Conservation (phyloP, 64 coral and sea anemone genomes). For the Astreopora myriophthalma region DNA sequence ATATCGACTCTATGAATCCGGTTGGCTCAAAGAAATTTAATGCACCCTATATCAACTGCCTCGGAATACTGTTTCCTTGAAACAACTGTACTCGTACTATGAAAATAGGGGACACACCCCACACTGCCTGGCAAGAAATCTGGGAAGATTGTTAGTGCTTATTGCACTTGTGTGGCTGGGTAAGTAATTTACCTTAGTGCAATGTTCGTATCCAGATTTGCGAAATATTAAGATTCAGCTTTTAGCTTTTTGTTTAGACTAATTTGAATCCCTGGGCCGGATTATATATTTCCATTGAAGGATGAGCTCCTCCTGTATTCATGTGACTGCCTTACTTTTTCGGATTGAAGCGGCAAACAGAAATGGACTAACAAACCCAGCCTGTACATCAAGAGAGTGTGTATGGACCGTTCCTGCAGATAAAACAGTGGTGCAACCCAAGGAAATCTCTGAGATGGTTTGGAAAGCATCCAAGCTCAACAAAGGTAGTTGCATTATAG, state of each 20-base stretch:
- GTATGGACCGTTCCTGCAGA: slow-evolving; percentile 58
- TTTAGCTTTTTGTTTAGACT: not conserved
- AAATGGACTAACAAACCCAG: slow-evolving; percentile 46
- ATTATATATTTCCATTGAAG: slow-evolving; percentile 42
- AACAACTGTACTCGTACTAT: slow-evolving; percentile 58
- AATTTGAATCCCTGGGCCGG: not conserved
- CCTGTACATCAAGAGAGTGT: slow-evolving; percentile 57
- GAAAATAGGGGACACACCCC: slow-evolving; percentile 25
- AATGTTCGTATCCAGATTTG: not conserved
- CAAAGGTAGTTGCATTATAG: slow-evolving; percentile 67
- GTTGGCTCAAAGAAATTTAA: slow-evolving; percentile 43
- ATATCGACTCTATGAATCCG: not conserved
- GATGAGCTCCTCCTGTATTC: slow-evolving; percentile 63
- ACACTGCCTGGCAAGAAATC: slow-evolving; percentile 22
- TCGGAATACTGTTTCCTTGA: slow-evolving; percentile 56
- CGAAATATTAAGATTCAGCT: not conserved
- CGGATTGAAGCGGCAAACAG: slow-evolving; percentile 59
- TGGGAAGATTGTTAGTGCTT: slow-evolving; percentile 36
- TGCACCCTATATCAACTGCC: not conserved
- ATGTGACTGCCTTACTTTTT: slow-evolving; percentile 72
- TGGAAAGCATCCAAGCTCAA: slow-evolving; percentile 68
- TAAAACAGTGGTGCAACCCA: slow-evolving; percentile 45
- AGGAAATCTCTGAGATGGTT: slow-evolving; percentile 48
- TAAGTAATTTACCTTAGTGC: slow-evolving; percentile 4
- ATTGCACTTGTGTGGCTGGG: slow-evolving; percentile 54